Conservation (phyloP, 1,140 invertebrate species). For the Saxidomus purpurata region DNA sequence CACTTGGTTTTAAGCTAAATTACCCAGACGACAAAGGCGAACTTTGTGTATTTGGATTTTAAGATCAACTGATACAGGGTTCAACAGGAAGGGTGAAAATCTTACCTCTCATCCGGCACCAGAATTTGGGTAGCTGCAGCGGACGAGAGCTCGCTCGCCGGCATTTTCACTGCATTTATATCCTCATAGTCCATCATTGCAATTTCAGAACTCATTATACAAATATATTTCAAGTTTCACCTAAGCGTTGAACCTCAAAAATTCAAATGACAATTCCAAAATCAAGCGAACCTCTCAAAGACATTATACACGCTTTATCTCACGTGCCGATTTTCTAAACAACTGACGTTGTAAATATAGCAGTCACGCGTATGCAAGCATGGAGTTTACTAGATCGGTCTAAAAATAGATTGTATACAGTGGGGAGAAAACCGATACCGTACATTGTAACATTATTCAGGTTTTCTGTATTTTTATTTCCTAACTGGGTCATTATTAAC, state of each 20-base stretch:
- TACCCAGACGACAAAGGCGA: no score
- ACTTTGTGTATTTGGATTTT: no score
- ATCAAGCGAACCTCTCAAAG: neutral
- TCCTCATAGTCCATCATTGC: constrained; percentile 26
- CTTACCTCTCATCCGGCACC: neutral
- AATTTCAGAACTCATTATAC: constrained; percentile 20
- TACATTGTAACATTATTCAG: neutral
- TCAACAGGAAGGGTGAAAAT: no score
- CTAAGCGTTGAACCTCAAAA: neutral
- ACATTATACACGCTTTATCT: constrained; percentile 23
- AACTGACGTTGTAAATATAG: neutral
- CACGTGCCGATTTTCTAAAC: constrained; percentile 28
- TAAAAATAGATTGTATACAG: neutral
- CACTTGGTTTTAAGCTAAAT: no score
- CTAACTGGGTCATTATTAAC: no score
- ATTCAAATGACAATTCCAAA: constrained; percentile 11
- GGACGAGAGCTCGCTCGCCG: neutral
- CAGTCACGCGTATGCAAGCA: constrained; percentile 42
- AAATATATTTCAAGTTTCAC: neutral
- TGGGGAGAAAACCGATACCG: neutral
- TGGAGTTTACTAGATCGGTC: neutral
- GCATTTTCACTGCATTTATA: neutral
- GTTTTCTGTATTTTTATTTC: no score
- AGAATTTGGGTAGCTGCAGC: neutral
- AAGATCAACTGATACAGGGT: no score